Percentiles rank a stretch among this genome's conserved stretches.
phyloP scores from a whole-genome alignment of 2,888 invertebrate genomes.

The Ochropleura plecta region DNA sequence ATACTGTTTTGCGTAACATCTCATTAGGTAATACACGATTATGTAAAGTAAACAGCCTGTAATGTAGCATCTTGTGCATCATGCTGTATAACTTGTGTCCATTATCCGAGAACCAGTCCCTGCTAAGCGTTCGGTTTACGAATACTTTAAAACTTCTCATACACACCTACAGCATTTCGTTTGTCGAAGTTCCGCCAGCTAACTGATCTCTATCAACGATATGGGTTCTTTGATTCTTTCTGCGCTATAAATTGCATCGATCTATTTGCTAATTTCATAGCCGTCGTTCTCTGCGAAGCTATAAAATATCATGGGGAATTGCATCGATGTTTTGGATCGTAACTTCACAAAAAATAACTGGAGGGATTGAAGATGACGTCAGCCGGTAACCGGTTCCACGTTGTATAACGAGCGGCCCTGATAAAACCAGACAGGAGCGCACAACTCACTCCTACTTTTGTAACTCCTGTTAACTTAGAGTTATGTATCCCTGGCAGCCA shows the following conservation, averaged over 20 bases:
- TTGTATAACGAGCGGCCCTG: slow-evolving; percentile 64
- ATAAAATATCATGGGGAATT: slow-evolving; percentile 54
- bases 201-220: slow-evolving; percentile 31
- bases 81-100: slow-evolving; percentile 62
- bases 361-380: slow-evolving; percentile 64
- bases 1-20: slow-evolving; percentile 71
- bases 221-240: slow-evolving; percentile 45
- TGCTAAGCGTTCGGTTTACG: slow-evolving; percentile 54
- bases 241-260: slow-evolving; percentile 49
- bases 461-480: slow-evolving; percentile 60
- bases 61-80: slow-evolving; percentile 68
- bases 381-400: slow-evolving; percentile 62
- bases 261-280: slow-evolving; percentile 60
- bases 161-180: slow-evolving; percentile 33
- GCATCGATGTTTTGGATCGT: slow-evolving; percentile 62
- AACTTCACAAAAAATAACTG: slow-evolving; percentile 62
- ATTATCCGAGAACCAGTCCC: slow-evolving; percentile 65
- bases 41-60: slow-evolving; percentile 73
- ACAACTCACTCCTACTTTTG: slow-evolving; percentile 67
- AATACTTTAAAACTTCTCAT: slow-evolving; percentile 63
- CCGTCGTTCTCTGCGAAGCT: slow-evolving; percentile 33
- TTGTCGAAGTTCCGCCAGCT: slow-evolving; percentile 50
- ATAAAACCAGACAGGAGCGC: slow-evolving; percentile 65
- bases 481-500: slow-evolving; percentile 51
- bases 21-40: slow-evolving; percentile 74